A percentile compares a stretch with the other conserved stretches of the same genome.
Conservation (phyloP, 1,140 invertebrate species). For the Spodoptera litura region DNA sequence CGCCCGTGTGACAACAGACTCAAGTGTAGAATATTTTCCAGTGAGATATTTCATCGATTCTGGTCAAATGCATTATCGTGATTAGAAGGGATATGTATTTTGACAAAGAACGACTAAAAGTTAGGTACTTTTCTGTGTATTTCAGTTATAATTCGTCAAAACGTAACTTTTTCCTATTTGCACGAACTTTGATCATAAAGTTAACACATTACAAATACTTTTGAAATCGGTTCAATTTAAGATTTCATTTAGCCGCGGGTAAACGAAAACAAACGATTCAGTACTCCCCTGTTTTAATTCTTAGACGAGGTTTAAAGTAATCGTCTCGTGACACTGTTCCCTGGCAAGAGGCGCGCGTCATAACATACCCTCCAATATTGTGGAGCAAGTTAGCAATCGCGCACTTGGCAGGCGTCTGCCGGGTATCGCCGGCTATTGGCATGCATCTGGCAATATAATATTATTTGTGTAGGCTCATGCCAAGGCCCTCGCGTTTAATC, state of each 20-base stretch:
- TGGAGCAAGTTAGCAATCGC: conserved; percentile 57
- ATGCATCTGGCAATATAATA: conserved; percentile 76
- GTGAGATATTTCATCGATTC: conserved; percentile 27
- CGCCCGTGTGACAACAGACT: neutral
- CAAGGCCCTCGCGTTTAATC: conserved; percentile 66
- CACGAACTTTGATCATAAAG: too few species aligned
- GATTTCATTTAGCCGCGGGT: too few species aligned
- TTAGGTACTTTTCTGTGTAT: too few species aligned
- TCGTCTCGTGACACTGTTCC: conserved; percentile 11
- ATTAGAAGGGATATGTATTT: conserved; percentile 27
- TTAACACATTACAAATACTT: too few species aligned
- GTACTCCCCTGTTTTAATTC: neutral
- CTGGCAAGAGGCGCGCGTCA: conserved; percentile 36
- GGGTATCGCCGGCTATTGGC: conserved; percentile 71
- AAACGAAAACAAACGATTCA: neutral
- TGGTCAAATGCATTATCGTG: conserved; percentile 22
- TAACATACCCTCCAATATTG: conserved; percentile 39
- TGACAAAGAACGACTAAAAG: neutral
- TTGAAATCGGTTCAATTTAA: too few species aligned
- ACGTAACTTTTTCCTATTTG: too few species aligned
- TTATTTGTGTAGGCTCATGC: conserved; percentile 79
- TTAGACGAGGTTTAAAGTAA: conserved; percentile 5
- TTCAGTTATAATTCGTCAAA: too few species aligned
- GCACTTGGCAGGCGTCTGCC: conserved; percentile 72
- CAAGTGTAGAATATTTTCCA: conserved; percentile 17